These are phyloP conservation scores for Gambelia wislizenii DNA, from an alignment of 2,797 vertebrate genomes.

Conservation along the genomic window DNA sequence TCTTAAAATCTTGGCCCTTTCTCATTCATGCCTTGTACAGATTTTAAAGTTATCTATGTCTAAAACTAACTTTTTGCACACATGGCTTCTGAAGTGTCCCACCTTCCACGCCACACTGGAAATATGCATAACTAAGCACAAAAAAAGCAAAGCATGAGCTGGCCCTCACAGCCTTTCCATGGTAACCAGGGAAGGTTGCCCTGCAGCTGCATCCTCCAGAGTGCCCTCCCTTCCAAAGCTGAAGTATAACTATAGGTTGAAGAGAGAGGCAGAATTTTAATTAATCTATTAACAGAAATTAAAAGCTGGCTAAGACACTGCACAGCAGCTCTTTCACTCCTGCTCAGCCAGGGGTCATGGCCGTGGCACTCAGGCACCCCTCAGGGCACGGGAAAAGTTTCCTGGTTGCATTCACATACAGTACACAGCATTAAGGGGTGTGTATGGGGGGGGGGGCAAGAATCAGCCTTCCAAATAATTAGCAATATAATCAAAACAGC, in stretches of 20 bases:
- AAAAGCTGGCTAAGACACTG: conserved; percentile 59
- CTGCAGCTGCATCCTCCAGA: conserved; percentile 71
- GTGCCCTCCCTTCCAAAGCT: conserved; percentile 58
- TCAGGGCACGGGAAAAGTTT: conserved; percentile 74
- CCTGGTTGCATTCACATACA: conserved; percentile 73
- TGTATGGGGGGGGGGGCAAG: conserved; percentile 37
- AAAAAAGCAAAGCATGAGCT: background rate
- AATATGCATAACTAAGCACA: background rate
- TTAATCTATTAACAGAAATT: conserved; percentile 53
- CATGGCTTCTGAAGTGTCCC: background rate
- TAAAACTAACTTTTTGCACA: background rate
- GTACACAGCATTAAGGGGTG: conserved; percentile 58
- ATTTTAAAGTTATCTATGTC: background rate
- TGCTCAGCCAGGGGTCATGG: conserved; percentile 64
- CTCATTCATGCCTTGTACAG: background rate
- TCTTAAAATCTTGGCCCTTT: background rate
- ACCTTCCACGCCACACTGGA: background rate
- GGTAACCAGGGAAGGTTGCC: conserved; percentile 54
- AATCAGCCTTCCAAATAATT: conserved; percentile 71
- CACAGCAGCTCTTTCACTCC: conserved; percentile 65
- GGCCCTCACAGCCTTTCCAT: conserved; percentile 51
- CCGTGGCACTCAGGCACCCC: conserved; percentile 63
- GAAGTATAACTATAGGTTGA: conserved; percentile 56
- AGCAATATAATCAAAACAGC: conserved; percentile 67
- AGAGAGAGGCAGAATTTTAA: conserved; percentile 73